Evolutionary conservation across 2,113 vertebrate genomes (phyloP).

Genomic region (Ciconia maguari): DNA sequence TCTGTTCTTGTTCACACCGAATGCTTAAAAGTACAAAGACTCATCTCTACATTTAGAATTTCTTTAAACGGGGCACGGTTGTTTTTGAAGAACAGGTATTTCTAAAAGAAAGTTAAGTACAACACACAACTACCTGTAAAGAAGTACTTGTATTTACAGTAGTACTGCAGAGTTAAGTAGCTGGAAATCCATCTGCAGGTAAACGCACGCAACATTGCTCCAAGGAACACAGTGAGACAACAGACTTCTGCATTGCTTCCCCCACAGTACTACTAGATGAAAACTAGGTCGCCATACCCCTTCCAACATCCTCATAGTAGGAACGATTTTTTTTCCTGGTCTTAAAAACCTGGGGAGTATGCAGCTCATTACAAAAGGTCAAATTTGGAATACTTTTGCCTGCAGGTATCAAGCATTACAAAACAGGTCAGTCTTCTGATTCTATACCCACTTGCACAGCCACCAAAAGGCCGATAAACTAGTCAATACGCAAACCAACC

Average conservation of each 20-base stretch:
- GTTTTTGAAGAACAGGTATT: not conserved
- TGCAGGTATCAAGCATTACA: not conserved
- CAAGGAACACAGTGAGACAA: not conserved
- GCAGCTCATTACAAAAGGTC: not conserved
- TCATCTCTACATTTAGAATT: not conserved
- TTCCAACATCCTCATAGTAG: not conserved
- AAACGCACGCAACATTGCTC: not conserved
- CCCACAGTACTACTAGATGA: not conserved
- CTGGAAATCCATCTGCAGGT: not conserved
- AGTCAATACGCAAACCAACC: not conserved
- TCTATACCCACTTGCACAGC: not conserved
- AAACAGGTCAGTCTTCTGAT: not conserved
- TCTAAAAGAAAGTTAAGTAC: not conserved
- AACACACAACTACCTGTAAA: not conserved
- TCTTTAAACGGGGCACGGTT: not conserved
- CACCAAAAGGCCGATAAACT: not conserved
- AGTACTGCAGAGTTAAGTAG: not conserved
- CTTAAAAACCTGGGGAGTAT: not conserved
- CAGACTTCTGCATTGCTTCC: no score
- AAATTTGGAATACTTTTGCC: not conserved
- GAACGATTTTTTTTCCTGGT: rapidly evolving
- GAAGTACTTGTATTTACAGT: not conserved
- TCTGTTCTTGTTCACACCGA: not conserved
- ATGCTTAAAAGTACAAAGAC: not conserved
- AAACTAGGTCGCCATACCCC: not conserved